phyloP scores from a whole-genome alignment of 2,797 vertebrate genomes.

The Eremophila alpestris region DNA sequence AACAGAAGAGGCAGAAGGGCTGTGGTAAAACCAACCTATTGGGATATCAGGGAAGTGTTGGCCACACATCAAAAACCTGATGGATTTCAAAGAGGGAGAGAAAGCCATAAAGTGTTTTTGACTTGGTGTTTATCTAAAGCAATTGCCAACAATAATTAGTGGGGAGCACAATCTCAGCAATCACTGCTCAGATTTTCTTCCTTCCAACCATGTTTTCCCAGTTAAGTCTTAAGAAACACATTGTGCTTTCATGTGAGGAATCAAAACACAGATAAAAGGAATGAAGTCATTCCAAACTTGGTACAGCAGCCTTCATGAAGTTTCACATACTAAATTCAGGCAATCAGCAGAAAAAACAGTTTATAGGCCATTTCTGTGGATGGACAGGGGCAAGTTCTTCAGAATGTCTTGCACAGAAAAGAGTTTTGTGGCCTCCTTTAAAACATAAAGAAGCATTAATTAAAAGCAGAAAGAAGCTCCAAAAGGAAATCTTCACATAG shows the following conservation, averaged over 20 bases:
- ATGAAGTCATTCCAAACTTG: constrained; percentile 30
- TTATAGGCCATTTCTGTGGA: background rate
- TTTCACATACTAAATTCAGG: constrained; percentile 26
- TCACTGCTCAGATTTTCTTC: background rate
- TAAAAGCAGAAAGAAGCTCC: background rate
- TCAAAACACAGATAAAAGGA: constrained; percentile 53
- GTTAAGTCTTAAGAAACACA: background rate
- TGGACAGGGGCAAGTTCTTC: background rate
- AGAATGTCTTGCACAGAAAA: background rate
- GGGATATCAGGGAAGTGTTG: constrained; percentile 28
- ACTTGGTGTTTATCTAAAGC: constrained; percentile 42
- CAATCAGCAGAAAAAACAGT: background rate
- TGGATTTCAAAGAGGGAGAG: constrained; percentile 41
- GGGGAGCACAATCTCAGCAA: background rate
- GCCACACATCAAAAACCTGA: constrained; percentile 47
- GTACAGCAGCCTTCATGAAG: background rate
- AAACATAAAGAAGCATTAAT: background rate
- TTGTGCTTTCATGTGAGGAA: constrained; percentile 41
- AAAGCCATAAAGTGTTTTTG: constrained; percentile 9
- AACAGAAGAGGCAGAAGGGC: background rate
- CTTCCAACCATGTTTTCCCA: constrained; percentile 6
- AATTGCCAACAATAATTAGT: constrained; percentile 46
- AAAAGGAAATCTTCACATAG: background rate
- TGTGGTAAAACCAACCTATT: background rate
- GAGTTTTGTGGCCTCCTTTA: background rate